phyloP scores from a whole-genome alignment of 2,113 vertebrate genomes.

The Promerops cafer region DNA sequence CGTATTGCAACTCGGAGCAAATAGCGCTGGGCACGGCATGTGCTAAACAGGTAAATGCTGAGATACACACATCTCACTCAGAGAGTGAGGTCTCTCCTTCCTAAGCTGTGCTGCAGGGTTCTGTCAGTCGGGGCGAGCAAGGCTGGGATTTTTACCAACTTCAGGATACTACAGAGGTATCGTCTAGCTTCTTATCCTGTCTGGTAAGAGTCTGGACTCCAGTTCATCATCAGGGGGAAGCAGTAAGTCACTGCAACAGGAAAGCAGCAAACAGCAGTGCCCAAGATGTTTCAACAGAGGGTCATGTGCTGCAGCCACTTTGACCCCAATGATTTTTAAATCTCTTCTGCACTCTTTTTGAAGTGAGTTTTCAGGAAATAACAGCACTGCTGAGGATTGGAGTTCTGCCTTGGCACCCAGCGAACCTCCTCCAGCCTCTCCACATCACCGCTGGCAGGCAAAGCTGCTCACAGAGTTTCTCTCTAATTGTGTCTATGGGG shows the following conservation, averaged over 20 bases:
- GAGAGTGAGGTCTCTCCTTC: not conserved
- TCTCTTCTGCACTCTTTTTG: not conserved
- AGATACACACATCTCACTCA: accelerated
- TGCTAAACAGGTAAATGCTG: accelerated
- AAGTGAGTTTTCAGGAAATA: not conserved
- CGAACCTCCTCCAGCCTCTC: accelerated
- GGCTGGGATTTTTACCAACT: not conserved
- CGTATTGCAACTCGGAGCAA: accelerated
- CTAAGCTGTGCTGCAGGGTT: not conserved
- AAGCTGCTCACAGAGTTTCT: not conserved
- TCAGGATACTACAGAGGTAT: not conserved
- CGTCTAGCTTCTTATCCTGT: not conserved
- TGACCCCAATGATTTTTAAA: not conserved
- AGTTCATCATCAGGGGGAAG: not conserved
- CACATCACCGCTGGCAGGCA: not conserved
- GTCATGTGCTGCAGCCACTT: accelerated
- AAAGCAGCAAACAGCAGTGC: not conserved
- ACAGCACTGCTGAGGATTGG: not conserved
- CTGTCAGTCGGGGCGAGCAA: not conserved
- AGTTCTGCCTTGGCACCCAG: not conserved
- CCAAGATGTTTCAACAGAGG: not conserved
- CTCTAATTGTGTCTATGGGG: not conserved
- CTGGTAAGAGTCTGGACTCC: not conserved
- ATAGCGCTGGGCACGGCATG: accelerated
- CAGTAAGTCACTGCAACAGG: not conserved